These are phyloP conservation scores for Ciconia maguari DNA, from an alignment of 2,113 vertebrate species.

Conservation along the genomic window DNA sequence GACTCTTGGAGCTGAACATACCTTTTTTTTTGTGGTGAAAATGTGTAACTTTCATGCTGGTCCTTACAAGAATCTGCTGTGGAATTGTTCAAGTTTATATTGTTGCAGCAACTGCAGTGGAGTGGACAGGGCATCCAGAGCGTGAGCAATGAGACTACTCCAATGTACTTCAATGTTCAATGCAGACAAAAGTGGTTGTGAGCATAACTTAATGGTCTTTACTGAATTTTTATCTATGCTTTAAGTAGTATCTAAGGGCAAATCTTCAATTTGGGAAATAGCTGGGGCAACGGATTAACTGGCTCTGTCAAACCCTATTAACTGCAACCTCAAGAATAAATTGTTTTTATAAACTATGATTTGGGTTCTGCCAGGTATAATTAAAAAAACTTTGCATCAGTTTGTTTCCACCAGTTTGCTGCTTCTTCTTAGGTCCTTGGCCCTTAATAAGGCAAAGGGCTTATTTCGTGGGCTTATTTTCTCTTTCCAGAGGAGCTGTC, in stretches of 20 bases:
- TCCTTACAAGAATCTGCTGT: not conserved
- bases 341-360: not conserved
- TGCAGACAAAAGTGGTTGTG: not conserved
- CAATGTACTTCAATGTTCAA: not conserved
- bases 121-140: not conserved
- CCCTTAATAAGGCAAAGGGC: not conserved
- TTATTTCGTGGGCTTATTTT: not conserved
- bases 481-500: not conserved
- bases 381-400: not conserved
- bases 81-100: not conserved
- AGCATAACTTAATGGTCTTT: not conserved
- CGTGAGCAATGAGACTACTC: not conserved
- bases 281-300: not conserved
- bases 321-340: not conserved
- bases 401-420: not conserved
- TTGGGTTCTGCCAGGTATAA: not conserved
- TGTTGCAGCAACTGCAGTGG: not conserved
- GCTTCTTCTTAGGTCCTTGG: not conserved
- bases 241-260: not conserved
- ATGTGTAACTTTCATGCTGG: not conserved
- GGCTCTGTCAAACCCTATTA: not conserved
- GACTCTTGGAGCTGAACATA: not conserved
- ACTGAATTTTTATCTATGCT: not conserved
- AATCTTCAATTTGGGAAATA: not conserved
- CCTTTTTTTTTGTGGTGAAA: not conserved